These are phyloP conservation scores for Drosophila affinis DNA, from an alignment of 2,888 invertebrate genomes.

Conservation along the genomic window DNA sequence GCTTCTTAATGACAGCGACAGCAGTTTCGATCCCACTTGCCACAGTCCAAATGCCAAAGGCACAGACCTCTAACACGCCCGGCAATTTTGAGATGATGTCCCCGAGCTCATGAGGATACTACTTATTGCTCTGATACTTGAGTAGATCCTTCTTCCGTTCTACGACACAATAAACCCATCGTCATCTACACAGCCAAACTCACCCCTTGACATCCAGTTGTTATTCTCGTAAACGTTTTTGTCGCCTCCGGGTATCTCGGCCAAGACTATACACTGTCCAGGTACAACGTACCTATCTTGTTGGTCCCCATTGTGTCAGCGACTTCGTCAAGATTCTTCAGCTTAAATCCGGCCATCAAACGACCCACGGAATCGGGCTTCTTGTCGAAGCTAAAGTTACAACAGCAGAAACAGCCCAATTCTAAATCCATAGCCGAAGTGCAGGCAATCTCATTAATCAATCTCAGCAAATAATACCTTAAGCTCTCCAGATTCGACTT, in stretches of 20 bases:
- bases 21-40: constrained; percentile 70
- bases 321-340: constrained; percentile 68
- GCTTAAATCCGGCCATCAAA: constrained; percentile 47
- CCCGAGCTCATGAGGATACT: constrained; percentile 74
- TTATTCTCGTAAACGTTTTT: constrained; percentile 59
- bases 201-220: constrained; percentile 76
- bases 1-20: constrained; percentile 60
- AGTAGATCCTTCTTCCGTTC: constrained; percentile 74
- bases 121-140: constrained; percentile 66
- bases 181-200: constrained; percentile 77
- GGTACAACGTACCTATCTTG: constrained; percentile 68
- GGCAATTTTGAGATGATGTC: constrained; percentile 60
- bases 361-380: constrained; percentile 67
- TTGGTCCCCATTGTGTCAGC: constrained; percentile 55
- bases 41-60: constrained; percentile 69
- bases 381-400: constrained; percentile 43
- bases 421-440: constrained; percentile 68
- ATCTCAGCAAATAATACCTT: constrained; percentile 25
- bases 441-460: constrained; percentile 40
- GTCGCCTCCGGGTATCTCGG: constrained; percentile 72
- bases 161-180: constrained; percentile 70
- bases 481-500: constrained; percentile 53
- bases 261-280: constrained; percentile 54
- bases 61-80: constrained; percentile 66
- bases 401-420: constrained; percentile 50